Conservation (phyloP, 2,113 vertebrate genomes). For the Aramus guarauna region DNA sequence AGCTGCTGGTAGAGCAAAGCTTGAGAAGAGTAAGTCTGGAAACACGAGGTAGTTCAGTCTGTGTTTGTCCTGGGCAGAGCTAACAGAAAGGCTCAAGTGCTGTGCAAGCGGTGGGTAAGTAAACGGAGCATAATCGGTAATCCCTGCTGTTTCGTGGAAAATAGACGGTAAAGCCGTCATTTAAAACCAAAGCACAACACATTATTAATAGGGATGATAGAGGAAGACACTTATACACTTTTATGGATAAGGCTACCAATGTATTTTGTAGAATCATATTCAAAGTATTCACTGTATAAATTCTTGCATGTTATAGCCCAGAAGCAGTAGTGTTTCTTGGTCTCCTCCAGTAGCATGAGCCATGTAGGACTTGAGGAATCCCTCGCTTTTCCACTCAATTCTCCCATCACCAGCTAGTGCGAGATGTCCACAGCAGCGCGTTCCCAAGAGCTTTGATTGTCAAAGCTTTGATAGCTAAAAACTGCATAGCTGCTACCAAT, state of each 20-base stretch:
- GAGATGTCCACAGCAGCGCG: background rate
- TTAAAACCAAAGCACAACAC: background rate
- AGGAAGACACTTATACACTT: background rate
- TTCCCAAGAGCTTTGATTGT: background rate
- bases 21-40: background rate
- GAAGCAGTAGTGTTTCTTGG: background rate
- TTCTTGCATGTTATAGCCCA: background rate
- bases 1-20: background rate
- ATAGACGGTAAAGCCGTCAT: background rate
- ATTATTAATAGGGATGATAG: background rate
- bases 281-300: background rate
- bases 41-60: rapidly evolving
- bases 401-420: background rate
- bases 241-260: background rate
- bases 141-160: background rate
- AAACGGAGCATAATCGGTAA: background rate
- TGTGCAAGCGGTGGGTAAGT: rapidly evolving
- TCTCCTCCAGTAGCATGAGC: background rate
- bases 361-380: background rate
- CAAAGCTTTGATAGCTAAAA: background rate
- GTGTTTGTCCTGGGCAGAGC: background rate
- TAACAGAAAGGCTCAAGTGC: background rate
- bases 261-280: background rate
- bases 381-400: background rate
- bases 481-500: background rate